A percentile compares a stretch with the other conserved stretches of the same genome.
These are phyloP conservation scores for Ceratina australensis DNA, from an alignment of 1,140 invertebrate species.

Conservation along the genomic window DNA sequence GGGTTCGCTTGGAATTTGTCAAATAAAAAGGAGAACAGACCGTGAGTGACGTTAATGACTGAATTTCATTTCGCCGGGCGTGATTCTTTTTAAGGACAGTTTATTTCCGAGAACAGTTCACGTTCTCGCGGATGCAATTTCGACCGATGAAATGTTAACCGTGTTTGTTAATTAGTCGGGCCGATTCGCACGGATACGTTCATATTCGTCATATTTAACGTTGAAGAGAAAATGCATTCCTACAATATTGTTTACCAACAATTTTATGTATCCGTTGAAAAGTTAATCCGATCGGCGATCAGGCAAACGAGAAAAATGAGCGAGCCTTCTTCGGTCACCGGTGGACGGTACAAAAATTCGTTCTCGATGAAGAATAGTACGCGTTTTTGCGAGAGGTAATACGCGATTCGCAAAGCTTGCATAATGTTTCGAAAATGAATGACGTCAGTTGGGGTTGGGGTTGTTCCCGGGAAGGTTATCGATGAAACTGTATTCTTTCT, in stretches of 20 bases:
- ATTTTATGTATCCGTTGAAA: too few species aligned
- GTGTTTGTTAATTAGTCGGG: too few species aligned
- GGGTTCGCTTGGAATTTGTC: background rate
- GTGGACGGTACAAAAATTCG: background rate
- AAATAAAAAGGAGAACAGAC: background rate
- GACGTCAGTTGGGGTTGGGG: slow-evolving; percentile 55
- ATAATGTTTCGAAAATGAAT: slow-evolving; percentile 52
- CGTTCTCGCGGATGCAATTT: background rate
- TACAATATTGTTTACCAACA: too few species aligned
- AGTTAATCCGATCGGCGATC: too few species aligned
- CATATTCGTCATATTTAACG: too few species aligned
- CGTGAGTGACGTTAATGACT: background rate
- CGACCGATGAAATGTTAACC: background rate
- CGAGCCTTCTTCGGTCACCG: too few species aligned
- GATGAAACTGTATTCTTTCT: slow-evolving; percentile 58
- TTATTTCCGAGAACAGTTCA: background rate
- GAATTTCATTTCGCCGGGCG: background rate
- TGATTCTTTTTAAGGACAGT: background rate
- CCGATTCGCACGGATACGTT: too few species aligned
- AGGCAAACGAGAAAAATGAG: too few species aligned
- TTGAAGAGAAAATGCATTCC: too few species aligned
- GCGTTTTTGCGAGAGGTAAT: background rate
- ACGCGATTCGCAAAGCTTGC: background rate
- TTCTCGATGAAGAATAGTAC: too few species aligned
- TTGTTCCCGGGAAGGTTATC: slow-evolving; percentile 59